Evolutionary conservation across 2,797 vertebrate species (phyloP), one percentile per base, ranked within the genome.

Genomic region (Champsocephalus gunnari): DNA sequence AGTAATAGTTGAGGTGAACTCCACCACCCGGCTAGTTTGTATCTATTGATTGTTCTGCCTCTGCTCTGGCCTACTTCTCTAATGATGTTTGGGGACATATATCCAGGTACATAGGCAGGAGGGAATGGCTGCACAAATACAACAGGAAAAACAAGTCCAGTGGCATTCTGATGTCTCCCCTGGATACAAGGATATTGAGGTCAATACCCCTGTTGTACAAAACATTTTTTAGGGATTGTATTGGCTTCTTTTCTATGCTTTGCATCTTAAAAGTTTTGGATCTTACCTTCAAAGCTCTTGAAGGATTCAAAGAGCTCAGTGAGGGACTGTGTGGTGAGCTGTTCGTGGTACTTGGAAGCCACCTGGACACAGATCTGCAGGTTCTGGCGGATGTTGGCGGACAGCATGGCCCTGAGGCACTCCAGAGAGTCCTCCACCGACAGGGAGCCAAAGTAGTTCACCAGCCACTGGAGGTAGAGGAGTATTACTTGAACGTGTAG

Each of bases 301-400:
- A 99, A 99, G 69, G 97, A 99, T 90, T 99, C 97, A 68, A 99
- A 99, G 14, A 99, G 96, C 89, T 99, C 97, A 45, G 97, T 99
- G 45, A 99, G 95, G 14, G 97, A 92, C 89, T 98, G 97, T 3
- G 97, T 99, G 77, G 96, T 96, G 66, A 99, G 96, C 83, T 99
- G 97, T 19, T 99, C 97, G 0, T 99, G 97, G 92, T 99, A 99
- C 80, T 99, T 99, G 55, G 97, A 99, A 68, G 97, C 97, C 72
- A 99, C 97, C 61, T 99, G 97, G 80, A 99, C 97, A 79, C 97
- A 99, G 74, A 99, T 99, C 94, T 99, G 97, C 88, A 99, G 94
- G 93, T 99, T 99, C 93, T 99, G 97, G 68, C 97, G 96, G 85
- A 99, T 98, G 89, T 99, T 99, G 44, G 97, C 97, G 0, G 97